Conservation (phyloP, 2,113 vertebrate genomes). For the Colistium nudipinnis region DNA sequence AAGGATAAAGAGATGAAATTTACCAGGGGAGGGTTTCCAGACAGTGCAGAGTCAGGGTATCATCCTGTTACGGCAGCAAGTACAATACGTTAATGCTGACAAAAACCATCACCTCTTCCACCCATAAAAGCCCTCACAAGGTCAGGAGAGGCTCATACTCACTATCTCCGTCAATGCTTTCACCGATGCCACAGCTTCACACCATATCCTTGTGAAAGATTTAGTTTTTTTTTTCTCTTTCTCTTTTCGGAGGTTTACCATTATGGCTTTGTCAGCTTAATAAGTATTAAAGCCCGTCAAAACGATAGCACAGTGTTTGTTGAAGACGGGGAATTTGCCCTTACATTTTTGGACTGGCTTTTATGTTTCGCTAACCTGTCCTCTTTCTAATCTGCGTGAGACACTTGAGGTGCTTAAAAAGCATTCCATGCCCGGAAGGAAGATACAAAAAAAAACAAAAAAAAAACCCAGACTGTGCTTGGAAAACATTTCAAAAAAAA, state of each 20-base stretch:
- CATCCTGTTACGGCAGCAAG: conserved; percentile 67
- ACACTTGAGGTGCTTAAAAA: conserved; percentile 50
- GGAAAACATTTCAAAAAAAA: conserved; percentile 55
- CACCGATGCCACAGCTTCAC: conserved; percentile 43
- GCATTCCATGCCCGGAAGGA: conserved; percentile 56
- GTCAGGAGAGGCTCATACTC: conserved; percentile 58
- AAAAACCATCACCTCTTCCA: conserved; percentile 68
- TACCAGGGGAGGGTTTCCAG: conserved; percentile 52
- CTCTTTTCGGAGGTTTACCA: conserved; percentile 54
- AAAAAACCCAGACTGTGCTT: conserved; percentile 19
- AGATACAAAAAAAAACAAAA: conserved; percentile 57
- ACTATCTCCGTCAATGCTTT: conserved; percentile 53
- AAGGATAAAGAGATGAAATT: conserved; percentile 64
- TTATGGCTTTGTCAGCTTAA: conserved; percentile 68
- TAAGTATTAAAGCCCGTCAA: conserved; percentile 68
- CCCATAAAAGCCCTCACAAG: conserved; percentile 63
- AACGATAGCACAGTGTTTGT: conserved; percentile 49
- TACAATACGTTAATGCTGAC: conserved; percentile 77
- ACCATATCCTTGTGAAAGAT: conserved; percentile 43
- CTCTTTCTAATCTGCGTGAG: conserved; percentile 62
- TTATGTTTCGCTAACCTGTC: conserved; percentile 48
- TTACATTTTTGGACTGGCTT: conserved; percentile 54
- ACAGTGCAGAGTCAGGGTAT: conserved; percentile 76
- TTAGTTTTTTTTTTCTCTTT: conserved; percentile 23
- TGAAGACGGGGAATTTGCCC: conserved; percentile 59